Conservation (phyloP, 2,888 invertebrate species). For the Periphyllus acericola region DNA sequence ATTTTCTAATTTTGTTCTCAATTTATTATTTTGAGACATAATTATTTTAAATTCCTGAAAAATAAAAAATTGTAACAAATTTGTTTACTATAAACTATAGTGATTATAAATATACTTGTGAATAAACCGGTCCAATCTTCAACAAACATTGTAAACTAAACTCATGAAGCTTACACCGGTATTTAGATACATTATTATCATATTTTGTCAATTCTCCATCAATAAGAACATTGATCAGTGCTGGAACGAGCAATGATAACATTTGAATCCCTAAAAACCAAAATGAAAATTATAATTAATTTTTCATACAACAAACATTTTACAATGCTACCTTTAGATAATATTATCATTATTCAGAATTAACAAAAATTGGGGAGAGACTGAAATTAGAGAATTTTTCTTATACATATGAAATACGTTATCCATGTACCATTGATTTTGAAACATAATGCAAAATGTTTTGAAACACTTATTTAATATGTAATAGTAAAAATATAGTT, state of each 20-base stretch:
- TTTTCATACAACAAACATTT: too few species aligned
- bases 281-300: conserved; percentile 30
- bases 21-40: conserved; percentile 84
- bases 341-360: too few species aligned
- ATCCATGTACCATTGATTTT: too few species aligned
- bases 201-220: conserved; percentile 71
- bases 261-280: conserved; percentile 82
- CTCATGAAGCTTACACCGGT: conserved; percentile 82
- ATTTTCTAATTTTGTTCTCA: conserved; percentile 84
- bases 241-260: conserved; percentile 88
- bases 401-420: too few species aligned
- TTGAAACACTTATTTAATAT: too few species aligned
- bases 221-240: conserved; percentile 85
- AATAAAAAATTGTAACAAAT: conserved; percentile 20
- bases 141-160: conserved; percentile 89
- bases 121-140: conserved; percentile 91
- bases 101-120: conserved; percentile 73
- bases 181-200: conserved; percentile 70
- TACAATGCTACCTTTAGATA: too few species aligned
- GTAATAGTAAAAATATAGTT: too few species aligned
- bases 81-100: neutral
- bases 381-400: too few species aligned
- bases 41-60: conserved; percentile 86
- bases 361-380: too few species aligned
- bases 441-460: too few species aligned